phyloP scores from a whole-genome alignment of 2,113 vertebrate species.

The Calyptomena viridis region DNA sequence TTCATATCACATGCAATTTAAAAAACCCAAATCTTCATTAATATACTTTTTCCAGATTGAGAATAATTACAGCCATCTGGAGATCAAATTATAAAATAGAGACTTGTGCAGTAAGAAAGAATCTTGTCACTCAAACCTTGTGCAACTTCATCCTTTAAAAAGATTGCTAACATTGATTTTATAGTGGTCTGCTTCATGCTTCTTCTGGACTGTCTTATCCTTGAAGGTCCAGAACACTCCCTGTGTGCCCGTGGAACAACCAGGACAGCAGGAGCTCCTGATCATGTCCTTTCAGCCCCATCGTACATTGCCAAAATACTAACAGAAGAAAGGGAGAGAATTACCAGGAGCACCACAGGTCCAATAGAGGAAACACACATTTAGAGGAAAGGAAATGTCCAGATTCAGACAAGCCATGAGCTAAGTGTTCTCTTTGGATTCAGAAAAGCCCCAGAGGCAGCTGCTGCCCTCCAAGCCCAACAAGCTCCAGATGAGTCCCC shows the following conservation, averaged over 20 bases:
- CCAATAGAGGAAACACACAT: accelerated
- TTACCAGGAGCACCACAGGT: background rate
- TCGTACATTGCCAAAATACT: background rate
- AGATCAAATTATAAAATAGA: conserved; percentile 23
- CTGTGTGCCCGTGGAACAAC: background rate
- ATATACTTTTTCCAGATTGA: conserved; percentile 44
- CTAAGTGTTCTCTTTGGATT: background rate
- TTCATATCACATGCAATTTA: background rate
- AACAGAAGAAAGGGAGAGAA: background rate
- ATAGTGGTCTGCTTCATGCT: background rate
- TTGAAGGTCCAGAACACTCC: background rate
- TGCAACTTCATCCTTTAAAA: background rate
- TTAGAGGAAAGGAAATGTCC: background rate
- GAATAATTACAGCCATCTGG: conserved; percentile 51
- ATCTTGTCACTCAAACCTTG: conserved; percentile 36
- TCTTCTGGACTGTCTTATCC: background rate
- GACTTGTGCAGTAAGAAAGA: conserved; percentile 21
- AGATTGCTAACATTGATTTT: background rate
- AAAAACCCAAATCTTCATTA: background rate
- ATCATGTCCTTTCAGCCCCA: background rate
- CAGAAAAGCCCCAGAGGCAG: background rate
- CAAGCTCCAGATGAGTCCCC: background rate
- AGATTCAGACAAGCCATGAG: background rate
- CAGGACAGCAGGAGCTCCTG: background rate
- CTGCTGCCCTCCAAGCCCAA: background rate